Evolutionary conservation across 2,888 invertebrate species (phyloP), one percentile per base, ranked within the genome.

Genomic region (Orchesellides sinensis): DNA sequence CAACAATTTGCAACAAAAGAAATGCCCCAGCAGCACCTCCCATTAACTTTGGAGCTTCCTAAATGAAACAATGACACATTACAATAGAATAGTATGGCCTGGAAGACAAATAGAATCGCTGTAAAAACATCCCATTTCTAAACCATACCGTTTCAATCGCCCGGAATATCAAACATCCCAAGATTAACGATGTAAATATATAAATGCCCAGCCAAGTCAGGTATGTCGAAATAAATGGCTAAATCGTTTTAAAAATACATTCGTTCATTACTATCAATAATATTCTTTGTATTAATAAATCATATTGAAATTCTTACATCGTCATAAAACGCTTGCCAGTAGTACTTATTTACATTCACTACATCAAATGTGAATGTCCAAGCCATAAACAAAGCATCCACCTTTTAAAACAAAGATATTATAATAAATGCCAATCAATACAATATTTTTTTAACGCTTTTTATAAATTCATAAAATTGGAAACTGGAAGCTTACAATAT

Each of bases 331-430:
- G 70, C 81, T 21, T 72, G 29, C 85, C 85, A 85, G 49, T 75
- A 83, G 5, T 77, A 59, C 19, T 83, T 80, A 40, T 85, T 83
- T 19, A 83, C 66, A 21, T 80, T 75, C 14, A 83, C 68, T n/a
- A 83, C 72, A n/a, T 85, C 85, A 45, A 83, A 77, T 29, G 81
- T 69, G 52, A 73, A 85, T 10, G 73, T 72, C 85, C 85, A 85
- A 21, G 59, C 21, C 27, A 83, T 69, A 52, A 85, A 69, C 32
- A 85, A 19, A 0, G 85, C 68, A 47, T 85, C 85, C 29, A 83
- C 81, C 85, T 85, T 19, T 19, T 14, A 27, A 65, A 29, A 68
- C 25, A n/a, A 27, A 19, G 19, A 25, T 27, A 49, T 40, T 66
- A 2, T 4, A 49, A 52, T 49, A 17, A 56, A 29, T 21, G 6